Percentiles rank a stretch among this genome's conserved stretches.
These are phyloP conservation scores for Percina caprodes DNA, from an alignment of 2,113 vertebrate species.

Conservation along the genomic window DNA sequence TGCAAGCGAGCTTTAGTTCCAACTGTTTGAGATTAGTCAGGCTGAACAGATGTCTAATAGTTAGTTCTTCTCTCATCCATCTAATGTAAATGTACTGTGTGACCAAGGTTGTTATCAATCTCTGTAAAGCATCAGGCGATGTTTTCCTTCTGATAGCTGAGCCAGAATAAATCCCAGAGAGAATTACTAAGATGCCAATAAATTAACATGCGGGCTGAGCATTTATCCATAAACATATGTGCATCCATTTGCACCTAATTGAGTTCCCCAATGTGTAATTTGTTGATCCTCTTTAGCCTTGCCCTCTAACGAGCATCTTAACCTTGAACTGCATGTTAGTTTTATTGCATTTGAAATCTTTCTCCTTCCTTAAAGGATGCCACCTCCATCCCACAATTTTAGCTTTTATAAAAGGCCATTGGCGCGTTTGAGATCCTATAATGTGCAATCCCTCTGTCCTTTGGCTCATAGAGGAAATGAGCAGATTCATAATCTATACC, in stretches of 20 bases:
- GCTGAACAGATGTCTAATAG: slow-evolving; percentile 75
- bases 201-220: slow-evolving; percentile 36
- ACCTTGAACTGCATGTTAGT: slow-evolving; percentile 28
- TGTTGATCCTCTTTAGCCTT: slow-evolving; percentile 33
- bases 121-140: slow-evolving; percentile 52
- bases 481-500: slow-evolving; percentile 74
- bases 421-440: slow-evolving; percentile 65
- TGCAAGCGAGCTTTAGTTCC: slow-evolving; percentile 35
- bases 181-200: slow-evolving; percentile 44
- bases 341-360: slow-evolving; percentile 64
- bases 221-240: slow-evolving; percentile 42
- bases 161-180: slow-evolving; percentile 44
- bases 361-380: slow-evolving; percentile 64
- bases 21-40: slow-evolving; percentile 59
- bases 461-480: slow-evolving; percentile 71
- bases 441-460: slow-evolving; percentile 79
- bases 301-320: slow-evolving; percentile 47
- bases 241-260: slow-evolving; percentile 29
- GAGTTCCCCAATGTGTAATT: slow-evolving; percentile 42
- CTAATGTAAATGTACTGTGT: slow-evolving; percentile 55
- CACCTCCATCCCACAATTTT: slow-evolving; percentile 47
- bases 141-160: slow-evolving; percentile 42
- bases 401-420: slow-evolving; percentile 62
- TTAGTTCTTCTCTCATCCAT: slow-evolving; percentile 66
- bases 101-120: slow-evolving; percentile 70